A percentile compares a stretch with the other conserved stretches of the same genome.
Evolutionary conservation across 1,140 invertebrate genomes (phyloP).

Genomic region (Dryas iulia): DNA sequence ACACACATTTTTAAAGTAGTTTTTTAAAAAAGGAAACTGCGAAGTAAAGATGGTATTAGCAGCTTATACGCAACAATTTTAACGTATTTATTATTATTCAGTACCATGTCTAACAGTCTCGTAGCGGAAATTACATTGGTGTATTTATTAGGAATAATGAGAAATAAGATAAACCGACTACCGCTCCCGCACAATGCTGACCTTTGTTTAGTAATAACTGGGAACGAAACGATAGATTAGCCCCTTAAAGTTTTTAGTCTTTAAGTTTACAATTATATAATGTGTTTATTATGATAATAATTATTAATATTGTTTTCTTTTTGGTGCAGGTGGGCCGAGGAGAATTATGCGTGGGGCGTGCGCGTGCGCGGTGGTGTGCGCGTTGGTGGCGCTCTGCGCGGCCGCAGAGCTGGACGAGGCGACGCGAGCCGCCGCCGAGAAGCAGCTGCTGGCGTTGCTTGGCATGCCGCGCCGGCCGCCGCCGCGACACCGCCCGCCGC

Average conservation of each 20-base stretch:
- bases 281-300: neutral
- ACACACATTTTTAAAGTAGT: neutral
- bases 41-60: neutral
- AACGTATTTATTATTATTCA: neutral
- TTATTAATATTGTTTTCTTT: slow-evolving; percentile 29
- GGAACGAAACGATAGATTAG: neutral
- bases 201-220: slow-evolving; percentile 48
- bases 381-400: slow-evolving; percentile 71
- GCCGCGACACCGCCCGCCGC: slow-evolving; percentile 43
- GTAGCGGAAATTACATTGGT: slow-evolving; percentile 45
- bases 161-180: slow-evolving; percentile 64
- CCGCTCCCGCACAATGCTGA: slow-evolving; percentile 59
- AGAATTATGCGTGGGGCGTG: slow-evolving; percentile 79
- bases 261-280: neutral
- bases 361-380: slow-evolving; percentile 77
- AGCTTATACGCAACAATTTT: neutral
- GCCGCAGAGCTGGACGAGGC: slow-evolving; percentile 55
- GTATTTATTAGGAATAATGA: slow-evolving; percentile 62
- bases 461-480: slow-evolving; percentile 84
- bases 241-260: neutral
- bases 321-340: slow-evolving; percentile 73
- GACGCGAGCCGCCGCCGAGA: slow-evolving; percentile 65
- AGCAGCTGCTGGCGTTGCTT: slow-evolving; percentile 85
- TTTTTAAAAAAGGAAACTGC: neutral
- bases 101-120: neutral